Base-by-base conservation (phyloP, 2,888 invertebrate species). In the Mimumesa dahlbomi region DNA sequence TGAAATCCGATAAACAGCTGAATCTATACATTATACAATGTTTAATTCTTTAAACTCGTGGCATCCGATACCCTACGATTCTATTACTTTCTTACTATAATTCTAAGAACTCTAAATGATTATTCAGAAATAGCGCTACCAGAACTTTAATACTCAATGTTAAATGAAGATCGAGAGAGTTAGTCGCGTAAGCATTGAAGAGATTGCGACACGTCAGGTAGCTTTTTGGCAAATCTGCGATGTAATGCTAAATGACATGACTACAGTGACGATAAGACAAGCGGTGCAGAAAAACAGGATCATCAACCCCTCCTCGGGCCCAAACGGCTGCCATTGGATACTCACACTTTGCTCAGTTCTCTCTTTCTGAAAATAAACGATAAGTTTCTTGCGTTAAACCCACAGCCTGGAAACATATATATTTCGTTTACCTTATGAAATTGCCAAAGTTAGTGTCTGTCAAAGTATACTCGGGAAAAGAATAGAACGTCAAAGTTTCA, bases 321-420 rank as follows among this genome's bases (percentile, higher is more conserved):
- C 78, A 77, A 78, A 77, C 63, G 73, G 71, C 75, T 81, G 77
- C 73, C 73, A 56, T 25, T 89, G 89, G 74, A 92, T 92, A 83
- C 91, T 92, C 85, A 91, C 91, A 79, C 91, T 90, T 74, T 91
- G 91, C 21, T 86, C 85, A 72, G 90, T 87, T 80, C 84, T 87
- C 80, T 89, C 88, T 84, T 88, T 89, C 91, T 91, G 90, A 85
- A 90, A 90, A 86, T 82, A 85, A 87, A 88, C 70, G 77, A 84
- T 79, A 84, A 82, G 76, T 83, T 79, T 75, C 65, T 68, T 67
- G 56, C 65, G 78, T 85, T 84, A 86, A 69, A 66, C 70, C 68
- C 65, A 66, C 14, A 61, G 56, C 54, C 46, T 56, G 14, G 7
- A 71, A 40, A 71, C 13, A 45, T 21, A 36, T 14, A 22, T 14